These are phyloP conservation scores for Harpalus rubripes DNA, from an alignment of 2,888 invertebrate genomes.

Conservation along the genomic window DNA sequence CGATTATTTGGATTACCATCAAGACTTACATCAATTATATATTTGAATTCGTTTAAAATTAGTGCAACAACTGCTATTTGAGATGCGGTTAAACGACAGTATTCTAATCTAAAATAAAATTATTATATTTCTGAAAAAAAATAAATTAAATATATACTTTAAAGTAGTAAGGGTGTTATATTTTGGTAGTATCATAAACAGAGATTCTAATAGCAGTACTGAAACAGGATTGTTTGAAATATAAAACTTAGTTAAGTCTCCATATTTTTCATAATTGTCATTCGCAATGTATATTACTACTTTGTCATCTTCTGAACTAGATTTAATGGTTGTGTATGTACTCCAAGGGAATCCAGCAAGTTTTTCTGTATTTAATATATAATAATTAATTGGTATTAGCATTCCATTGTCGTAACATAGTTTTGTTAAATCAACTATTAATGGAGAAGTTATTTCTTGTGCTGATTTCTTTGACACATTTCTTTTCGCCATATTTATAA, in stretches of 20 bases:
- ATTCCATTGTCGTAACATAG: conserved; percentile 9
- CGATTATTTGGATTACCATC: conserved; percentile 74
- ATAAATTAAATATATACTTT: conserved; percentile 29
- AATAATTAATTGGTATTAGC: not conserved
- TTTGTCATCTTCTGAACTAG: not conserved
- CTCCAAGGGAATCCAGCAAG: conserved; percentile 25
- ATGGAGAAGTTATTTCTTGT: conserved; percentile 4
- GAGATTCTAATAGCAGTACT: not conserved
- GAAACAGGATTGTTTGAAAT: conserved; percentile 32
- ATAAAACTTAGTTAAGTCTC: conserved; percentile 34
- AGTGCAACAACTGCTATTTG: conserved; percentile 72
- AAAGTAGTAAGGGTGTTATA: conserved; percentile 43
- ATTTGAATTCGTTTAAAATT: conserved; percentile 71
- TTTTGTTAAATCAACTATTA: not conserved
- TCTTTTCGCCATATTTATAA: conserved; percentile 20
- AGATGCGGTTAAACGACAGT: conserved; percentile 73
- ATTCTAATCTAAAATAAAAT: conserved; percentile 72
- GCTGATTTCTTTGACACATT: conserved; percentile 12
- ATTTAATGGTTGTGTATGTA: conserved; percentile 9
- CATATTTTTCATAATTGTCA: conserved; percentile 54
- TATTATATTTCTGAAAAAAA: conserved; percentile 12
- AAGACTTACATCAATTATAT: conserved; percentile 73
- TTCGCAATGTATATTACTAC: conserved; percentile 28
- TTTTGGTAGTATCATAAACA: conserved; percentile 30
- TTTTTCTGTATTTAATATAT: conserved; percentile 35